A percentile compares a stretch with the other conserved stretches of the same genome.
Evolutionary conservation across 2,888 invertebrate species (phyloP).

Genomic region (Tetragonisca angustula): DNA sequence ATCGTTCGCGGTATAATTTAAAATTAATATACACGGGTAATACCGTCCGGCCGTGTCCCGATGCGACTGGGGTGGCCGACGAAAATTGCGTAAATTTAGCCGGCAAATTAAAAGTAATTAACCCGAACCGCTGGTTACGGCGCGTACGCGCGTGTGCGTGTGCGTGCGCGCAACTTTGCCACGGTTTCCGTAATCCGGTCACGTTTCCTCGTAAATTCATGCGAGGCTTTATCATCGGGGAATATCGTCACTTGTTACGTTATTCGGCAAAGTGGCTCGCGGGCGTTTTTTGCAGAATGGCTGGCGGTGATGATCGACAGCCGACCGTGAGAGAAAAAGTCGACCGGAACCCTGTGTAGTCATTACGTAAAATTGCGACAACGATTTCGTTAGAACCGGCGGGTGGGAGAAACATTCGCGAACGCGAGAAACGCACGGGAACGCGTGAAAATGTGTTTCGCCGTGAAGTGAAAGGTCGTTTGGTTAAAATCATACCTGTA

Average conservation of each 20-base stretch:
- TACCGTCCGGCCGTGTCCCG: neutral
- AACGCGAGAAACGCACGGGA: neutral
- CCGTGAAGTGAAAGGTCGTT: constrained; percentile 7
- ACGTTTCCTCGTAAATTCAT: constrained; percentile 59
- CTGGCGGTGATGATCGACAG: constrained; percentile 40
- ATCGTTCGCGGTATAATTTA: constrained; percentile 20
- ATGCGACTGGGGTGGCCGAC: constrained; percentile 2
- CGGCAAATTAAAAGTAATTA: constrained; percentile 68
- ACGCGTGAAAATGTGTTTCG: constrained; percentile 10
- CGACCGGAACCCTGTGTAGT: neutral
- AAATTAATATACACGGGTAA: constrained; percentile 40
- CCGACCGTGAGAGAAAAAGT: constrained; percentile 11
- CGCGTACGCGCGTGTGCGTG: constrained; percentile 8
- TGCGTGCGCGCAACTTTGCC: constrained; percentile 54
- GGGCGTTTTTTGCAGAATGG: neutral
- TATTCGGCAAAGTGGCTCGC: constrained; percentile 24
- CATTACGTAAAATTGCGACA: constrained; percentile 14
- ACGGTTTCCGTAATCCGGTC: constrained; percentile 59
- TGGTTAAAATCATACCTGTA: neutral
- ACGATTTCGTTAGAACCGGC: neutral
- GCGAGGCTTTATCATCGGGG: constrained; percentile 54
- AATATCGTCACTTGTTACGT: constrained; percentile 55
- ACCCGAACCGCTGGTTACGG: constrained; percentile 42
- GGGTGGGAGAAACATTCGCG: too few species aligned
- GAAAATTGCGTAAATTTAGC: constrained; percentile 56